Conservation (phyloP, 2,888 invertebrate genomes). For the Torymus tubicola region DNA sequence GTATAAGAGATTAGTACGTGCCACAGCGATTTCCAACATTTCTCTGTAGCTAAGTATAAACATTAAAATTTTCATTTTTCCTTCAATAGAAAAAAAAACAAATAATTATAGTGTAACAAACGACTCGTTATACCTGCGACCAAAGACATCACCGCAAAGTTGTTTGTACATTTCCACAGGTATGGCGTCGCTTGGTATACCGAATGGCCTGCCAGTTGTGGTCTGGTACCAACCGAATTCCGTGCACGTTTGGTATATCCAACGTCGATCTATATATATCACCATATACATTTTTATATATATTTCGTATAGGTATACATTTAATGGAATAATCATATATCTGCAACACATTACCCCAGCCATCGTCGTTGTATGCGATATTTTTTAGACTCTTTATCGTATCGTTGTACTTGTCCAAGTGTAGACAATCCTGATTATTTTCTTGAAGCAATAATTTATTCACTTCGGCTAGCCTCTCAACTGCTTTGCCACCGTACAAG, state of each 20-base stretch:
- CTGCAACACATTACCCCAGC: neutral
- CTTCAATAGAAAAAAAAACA: neutral
- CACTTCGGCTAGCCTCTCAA: slow-evolving; percentile 85
- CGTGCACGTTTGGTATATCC: slow-evolving; percentile 96
- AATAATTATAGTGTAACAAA: slow-evolving; percentile 70
- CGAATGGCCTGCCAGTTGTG: slow-evolving; percentile 80
- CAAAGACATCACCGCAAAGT: slow-evolving; percentile 91
- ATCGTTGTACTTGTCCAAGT: neutral
- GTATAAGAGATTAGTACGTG: slow-evolving; percentile 86
- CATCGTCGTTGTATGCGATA: neutral
- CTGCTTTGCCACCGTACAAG: slow-evolving; percentile 78
- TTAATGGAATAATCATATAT: too few relatives aligned
- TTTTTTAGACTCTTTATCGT: neutral
- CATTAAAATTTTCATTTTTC: slow-evolving; percentile 72
- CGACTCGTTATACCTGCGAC: slow-evolving; percentile 82
- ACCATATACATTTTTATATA: neutral
- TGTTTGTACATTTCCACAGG: slow-evolving; percentile 86
- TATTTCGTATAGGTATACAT: slow-evolving; percentile 71
- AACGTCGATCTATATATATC: slow-evolving; percentile 82
- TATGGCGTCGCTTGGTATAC: slow-evolving; percentile 86
- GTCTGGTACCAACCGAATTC: slow-evolving; percentile 98
- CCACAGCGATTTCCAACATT: slow-evolving; percentile 77
- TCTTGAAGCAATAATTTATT: slow-evolving; percentile 83
- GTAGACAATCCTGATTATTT: slow-evolving; percentile 85
- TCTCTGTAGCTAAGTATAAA: slow-evolving; percentile 38